Percentiles rank a stretch among this genome's conserved stretches.
Conservation (phyloP, 1,140 invertebrate genomes). For the Tetramorium parvispinum region DNA sequence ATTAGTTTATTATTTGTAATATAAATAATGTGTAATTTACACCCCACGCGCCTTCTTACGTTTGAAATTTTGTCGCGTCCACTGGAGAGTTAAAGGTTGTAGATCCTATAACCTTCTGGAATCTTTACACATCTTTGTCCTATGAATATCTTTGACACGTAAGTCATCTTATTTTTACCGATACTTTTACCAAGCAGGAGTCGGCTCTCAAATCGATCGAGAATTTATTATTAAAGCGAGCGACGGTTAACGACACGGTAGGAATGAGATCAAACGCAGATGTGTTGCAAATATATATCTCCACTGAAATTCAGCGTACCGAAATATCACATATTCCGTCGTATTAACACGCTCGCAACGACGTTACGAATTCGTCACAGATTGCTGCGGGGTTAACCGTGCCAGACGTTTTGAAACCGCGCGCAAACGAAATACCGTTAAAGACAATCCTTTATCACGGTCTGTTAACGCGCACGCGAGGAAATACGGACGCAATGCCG, state of each 20-base stretch:
- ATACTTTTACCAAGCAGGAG: not conserved
- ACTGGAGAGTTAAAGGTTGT: too few relatives aligned
- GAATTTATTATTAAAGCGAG: not conserved
- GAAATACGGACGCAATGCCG: not conserved
- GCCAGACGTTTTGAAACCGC: conserved; percentile 3
- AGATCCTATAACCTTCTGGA: not conserved
- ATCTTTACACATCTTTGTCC: not conserved
- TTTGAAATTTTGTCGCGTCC: too few relatives aligned
- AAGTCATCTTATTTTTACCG: not conserved
- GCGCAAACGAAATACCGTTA: conserved; percentile 3
- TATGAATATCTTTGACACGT: not conserved
- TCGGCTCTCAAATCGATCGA: not conserved
- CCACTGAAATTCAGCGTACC: not conserved
- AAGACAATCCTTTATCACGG: conserved; percentile 9
- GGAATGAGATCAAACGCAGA: not conserved
- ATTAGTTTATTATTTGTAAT: too few relatives aligned
- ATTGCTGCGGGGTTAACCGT: conserved; percentile 1
- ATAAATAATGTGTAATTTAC: too few relatives aligned
- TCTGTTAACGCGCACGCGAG: conserved; percentile 2
- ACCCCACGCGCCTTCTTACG: too few relatives aligned
- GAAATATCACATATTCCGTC: not conserved
- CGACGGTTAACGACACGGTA: not conserved
- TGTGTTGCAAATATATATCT: not conserved
- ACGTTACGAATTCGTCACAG: not conserved
- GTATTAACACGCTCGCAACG: not conserved